Conservation (phyloP, 2,888 invertebrate genomes). For the Eutolmus rufibarbis region DNA sequence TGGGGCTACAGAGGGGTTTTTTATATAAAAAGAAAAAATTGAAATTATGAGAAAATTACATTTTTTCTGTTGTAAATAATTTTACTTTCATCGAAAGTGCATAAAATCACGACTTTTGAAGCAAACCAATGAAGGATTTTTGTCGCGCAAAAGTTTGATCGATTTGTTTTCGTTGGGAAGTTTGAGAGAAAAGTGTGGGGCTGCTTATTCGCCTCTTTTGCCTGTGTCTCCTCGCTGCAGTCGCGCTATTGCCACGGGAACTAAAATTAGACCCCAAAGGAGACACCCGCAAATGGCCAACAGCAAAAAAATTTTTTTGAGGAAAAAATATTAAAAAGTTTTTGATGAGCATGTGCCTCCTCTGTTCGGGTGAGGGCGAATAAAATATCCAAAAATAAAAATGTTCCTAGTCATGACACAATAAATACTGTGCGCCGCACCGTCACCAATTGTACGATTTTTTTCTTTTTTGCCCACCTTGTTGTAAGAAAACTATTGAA, state of each 20-base stretch:
- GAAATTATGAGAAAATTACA: neutral
- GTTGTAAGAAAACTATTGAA: constrained; percentile 6
- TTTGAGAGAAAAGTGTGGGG: neutral
- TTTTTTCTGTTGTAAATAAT: neutral
- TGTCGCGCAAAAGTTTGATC: constrained; percentile 47
- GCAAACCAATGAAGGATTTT: neutral
- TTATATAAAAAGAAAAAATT: neutral
- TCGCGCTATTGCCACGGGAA: constrained; percentile 22
- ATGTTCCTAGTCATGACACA: constrained; percentile 3
- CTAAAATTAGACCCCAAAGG: constrained; percentile 35
- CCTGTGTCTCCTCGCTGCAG: constrained; percentile 21
- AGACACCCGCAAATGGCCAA: constrained; percentile 37
- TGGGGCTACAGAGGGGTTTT: neutral
- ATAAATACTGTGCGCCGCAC: neutral
- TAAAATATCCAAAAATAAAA: constrained; percentile 34
- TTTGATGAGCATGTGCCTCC: neutral
- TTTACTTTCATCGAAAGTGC: neutral
- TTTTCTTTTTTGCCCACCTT: neutral
- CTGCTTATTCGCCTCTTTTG: neutral
- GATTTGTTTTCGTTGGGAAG: constrained; percentile 45
- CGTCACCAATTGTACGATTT: neutral
- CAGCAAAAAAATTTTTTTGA: neutral
- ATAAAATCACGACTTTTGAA: neutral
- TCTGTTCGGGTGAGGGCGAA: constrained; percentile 13
- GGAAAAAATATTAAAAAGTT: constrained; percentile 7